Conservation (phyloP, 2,113 vertebrate genomes). For the Hemichromis elongatus region DNA sequence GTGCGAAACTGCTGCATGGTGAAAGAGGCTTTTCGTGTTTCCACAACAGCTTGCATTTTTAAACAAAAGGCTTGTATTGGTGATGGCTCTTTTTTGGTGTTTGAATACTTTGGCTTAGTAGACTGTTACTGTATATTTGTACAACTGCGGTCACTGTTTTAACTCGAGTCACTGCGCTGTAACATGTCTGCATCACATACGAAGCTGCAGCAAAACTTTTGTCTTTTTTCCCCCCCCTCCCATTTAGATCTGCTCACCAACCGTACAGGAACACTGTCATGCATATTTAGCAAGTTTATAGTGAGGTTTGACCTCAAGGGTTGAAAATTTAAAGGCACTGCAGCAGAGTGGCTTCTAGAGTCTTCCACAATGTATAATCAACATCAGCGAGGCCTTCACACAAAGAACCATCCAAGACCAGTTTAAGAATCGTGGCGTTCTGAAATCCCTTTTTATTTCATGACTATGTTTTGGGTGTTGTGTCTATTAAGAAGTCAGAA, state of each 20-base stretch:
- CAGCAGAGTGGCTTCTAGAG: conserved; percentile 38
- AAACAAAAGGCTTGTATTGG: conserved; percentile 32
- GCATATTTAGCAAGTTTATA: conserved; percentile 43
- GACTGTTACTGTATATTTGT: conserved; percentile 41
- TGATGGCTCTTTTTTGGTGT: conserved; percentile 31
- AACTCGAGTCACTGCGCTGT: conserved; percentile 4
- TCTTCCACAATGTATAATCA: conserved; percentile 61
- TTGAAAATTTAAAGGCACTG: conserved; percentile 39
- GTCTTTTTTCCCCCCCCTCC: background rate
- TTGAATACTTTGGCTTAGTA: conserved; percentile 23
- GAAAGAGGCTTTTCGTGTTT: conserved; percentile 6
- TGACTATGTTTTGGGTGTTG: background rate
- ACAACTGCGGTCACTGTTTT: conserved; percentile 11
- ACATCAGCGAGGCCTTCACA: conserved; percentile 35
- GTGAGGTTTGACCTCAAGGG: conserved; percentile 47
- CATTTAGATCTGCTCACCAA: background rate
- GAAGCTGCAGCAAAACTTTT: background rate
- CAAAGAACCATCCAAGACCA: background rate
- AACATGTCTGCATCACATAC: background rate
- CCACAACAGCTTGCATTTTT: conserved; percentile 33
- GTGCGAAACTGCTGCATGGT: conserved; percentile 10
- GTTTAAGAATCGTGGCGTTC: background rate
- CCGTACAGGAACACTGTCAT: conserved; percentile 22
- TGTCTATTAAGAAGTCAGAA: background rate
- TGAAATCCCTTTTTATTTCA: background rate